Evolutionary conservation across 2,113 vertebrate genomes (phyloP), one percentile per base, ranked within the genome.

Genomic region (Melanocharis versteri): DNA sequence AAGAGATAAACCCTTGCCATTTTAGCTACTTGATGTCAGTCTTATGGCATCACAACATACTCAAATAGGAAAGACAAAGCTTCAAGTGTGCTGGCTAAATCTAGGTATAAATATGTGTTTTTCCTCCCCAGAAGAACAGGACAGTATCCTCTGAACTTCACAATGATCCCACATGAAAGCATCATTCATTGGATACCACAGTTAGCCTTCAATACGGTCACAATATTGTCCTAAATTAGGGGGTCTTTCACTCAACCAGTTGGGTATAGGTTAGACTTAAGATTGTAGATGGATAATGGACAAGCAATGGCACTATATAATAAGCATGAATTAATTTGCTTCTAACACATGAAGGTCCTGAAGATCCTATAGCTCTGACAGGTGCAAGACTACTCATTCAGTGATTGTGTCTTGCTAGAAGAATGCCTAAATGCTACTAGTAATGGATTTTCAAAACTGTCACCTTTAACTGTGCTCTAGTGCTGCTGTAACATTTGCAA

Each of bases 101-200:
- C 13, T 54, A 17, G 2, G 2, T 37, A 7, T 69, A 61, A 58
- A 69, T 3, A 1, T 21, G 31, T 9, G 2, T 1, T 3, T 33
- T 80, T n/a, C 22, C 11, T 37, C 7, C 45, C 24, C 30, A 7
- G 40, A 54, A 70, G 42, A 45, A n/a, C 6, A 40, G 26, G 13
- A 28, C 13, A n/a, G 6, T 12, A 22, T 19, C 40, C 15, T 57
- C n/a, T 10, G 3, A 77, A 35, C 10, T 65, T 64, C 69, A 6
- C 8, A 65, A 10, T 33, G 27, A 26, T 30, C 7, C 30, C 26
- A 64, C 2, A 1, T 54, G 44, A 64, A 48, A 64, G 3, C 13
- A 31, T 26, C 11, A 27, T 45, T 54, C 15, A 10, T 16, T 50
- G 33, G 19, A 16, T 60, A 17, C 15, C 28, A 54, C 28, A 28